Evolutionary conservation across 30 jellyfish, hydroid and myxozoan genomes (phyloP), one percentile per base, ranked within the genome.

Genomic region (Hydra vulgaris): DNA sequence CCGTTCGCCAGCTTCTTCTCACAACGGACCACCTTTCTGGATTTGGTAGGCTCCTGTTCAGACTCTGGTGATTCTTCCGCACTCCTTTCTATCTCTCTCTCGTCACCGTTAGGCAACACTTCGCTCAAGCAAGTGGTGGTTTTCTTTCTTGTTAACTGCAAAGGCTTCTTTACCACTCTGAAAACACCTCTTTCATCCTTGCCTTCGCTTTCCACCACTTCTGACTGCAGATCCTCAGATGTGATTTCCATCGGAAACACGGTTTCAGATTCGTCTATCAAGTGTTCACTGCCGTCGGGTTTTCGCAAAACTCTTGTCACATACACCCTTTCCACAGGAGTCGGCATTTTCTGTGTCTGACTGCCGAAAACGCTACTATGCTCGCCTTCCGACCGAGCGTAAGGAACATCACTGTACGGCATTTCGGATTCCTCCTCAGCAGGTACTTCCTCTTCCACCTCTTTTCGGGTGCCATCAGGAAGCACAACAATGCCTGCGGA

Each of bases 391-490:
- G 66, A 18, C 8, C 16, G 26, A 21, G 77, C 5, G 22, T 21
- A 15, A 15, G 54, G 8, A 12, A 40, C 61, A 8, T 68, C 27
- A 68, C 27, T 15, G 25, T n/a, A 68, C 25, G 8, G 25, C 27
- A 23, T 8, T 26, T 87, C 79, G 71, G 80, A 71, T 25, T 77
- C 83, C 26, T 19, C 72, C 18, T 75, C 87, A 40, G 17, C 82
- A 20, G 94, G 95, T 18, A 83, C 94, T 69, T 77, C 89, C 53
- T 88, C 96, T 75, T 88, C 96, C 7, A 88, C 89, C 54, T 82
- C 95, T 52, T 82, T 73, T 71, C 89, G 78, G 7, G 94, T 77
- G 27, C 96, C 96, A 78, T 88, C 96, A 1, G 96, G 95, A 26
- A 82, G 72, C 0, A 55, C 82, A 72, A 88, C 80, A 61, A 82